Evolutionary conservation across 2,797 vertebrate genomes (phyloP).

Genomic region (Discoglossus pictus): DNA sequence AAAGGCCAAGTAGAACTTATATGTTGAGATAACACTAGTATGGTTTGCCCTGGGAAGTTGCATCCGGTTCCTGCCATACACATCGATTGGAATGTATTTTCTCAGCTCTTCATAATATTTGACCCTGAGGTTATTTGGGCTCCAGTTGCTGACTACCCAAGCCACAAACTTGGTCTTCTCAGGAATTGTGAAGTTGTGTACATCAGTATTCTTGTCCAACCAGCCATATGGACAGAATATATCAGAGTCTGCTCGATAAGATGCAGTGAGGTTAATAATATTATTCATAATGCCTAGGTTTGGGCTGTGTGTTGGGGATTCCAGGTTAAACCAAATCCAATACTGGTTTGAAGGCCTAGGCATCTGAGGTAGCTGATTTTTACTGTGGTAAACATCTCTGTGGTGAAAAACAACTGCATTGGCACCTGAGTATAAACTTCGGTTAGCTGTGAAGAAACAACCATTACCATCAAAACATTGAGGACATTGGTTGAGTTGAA

Average conservation of each 20-base stretch:
- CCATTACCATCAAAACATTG: fast-evolving
- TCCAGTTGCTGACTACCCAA: conserved; percentile 61
- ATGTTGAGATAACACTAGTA: conserved; percentile 68
- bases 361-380: neutral
- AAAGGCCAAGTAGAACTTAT: conserved; percentile 78
- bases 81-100: too few relatives aligned
- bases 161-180: conserved; percentile 58
- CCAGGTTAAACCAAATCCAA: conserved; percentile 65
- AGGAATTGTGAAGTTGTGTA: conserved; percentile 18
- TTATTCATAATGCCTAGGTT: conserved; percentile 44
- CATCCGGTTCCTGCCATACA: too few relatives aligned
- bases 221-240: too few relatives aligned
- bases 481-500: conserved; percentile 30
- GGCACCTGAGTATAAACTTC: neutral
- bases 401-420: conserved; percentile 56
- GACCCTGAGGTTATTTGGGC: neutral
- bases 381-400: neutral
- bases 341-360: conserved; percentile 33
- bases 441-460: conserved; percentile 46
- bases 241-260: conserved; percentile 56
- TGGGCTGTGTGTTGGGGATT: conserved; percentile 32
- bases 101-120: conserved; percentile 50
- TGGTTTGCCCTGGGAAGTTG: conserved; percentile 29
- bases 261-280: conserved; percentile 62
- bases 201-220: neutral